These are phyloP conservation scores for Urocolius indicus DNA, from an alignment of 2,113 vertebrate genomes.

Conservation along the genomic window DNA sequence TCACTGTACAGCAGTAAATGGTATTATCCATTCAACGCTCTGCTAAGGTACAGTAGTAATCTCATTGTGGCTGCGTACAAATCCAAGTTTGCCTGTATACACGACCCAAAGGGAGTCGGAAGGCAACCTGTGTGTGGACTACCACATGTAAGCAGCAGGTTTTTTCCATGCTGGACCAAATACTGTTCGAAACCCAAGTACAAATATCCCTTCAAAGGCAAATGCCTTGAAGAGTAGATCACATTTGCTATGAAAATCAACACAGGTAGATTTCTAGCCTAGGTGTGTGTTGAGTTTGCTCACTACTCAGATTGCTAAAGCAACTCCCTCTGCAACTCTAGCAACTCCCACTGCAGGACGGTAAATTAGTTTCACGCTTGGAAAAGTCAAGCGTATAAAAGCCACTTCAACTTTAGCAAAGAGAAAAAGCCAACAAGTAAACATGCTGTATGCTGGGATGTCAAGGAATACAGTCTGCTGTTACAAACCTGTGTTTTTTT, in stretches of 20 bases:
- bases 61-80: slow-evolving; percentile 34
- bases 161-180: slow-evolving; percentile 36
- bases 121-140: slow-evolving; percentile 24
- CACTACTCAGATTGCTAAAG: slow-evolving; percentile 1
- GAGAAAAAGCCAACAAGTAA: slow-evolving; percentile 72
- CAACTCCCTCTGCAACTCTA: slow-evolving; percentile 58
- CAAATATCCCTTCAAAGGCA: slow-evolving; percentile 48
- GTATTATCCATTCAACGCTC: background rate
- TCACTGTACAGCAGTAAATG: slow-evolving; percentile 31
- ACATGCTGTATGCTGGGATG: slow-evolving; percentile 74
- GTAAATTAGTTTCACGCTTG: slow-evolving; percentile 45
- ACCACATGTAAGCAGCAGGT: background rate
- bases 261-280: slow-evolving; percentile 40
- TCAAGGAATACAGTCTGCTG: slow-evolving; percentile 71
- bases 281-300: background rate
- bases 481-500: slow-evolving; percentile 80
- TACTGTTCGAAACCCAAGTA: slow-evolving; percentile 34
- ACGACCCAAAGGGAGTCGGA: background rate
- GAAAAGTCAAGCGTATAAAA: slow-evolving; percentile 50
- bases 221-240: slow-evolving; percentile 30
- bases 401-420: slow-evolving; percentile 87
- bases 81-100: slow-evolving; percentile 13
- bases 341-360: slow-evolving; percentile 62
- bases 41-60: slow-evolving; percentile 39
- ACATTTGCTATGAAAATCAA: background rate